A percentile compares a stretch with the other conserved stretches of the same genome.
These are phyloP conservation scores for Ditylenchus dipsaci DNA, from an alignment of 1,140 invertebrate genomes.

Conservation along the genomic window DNA sequence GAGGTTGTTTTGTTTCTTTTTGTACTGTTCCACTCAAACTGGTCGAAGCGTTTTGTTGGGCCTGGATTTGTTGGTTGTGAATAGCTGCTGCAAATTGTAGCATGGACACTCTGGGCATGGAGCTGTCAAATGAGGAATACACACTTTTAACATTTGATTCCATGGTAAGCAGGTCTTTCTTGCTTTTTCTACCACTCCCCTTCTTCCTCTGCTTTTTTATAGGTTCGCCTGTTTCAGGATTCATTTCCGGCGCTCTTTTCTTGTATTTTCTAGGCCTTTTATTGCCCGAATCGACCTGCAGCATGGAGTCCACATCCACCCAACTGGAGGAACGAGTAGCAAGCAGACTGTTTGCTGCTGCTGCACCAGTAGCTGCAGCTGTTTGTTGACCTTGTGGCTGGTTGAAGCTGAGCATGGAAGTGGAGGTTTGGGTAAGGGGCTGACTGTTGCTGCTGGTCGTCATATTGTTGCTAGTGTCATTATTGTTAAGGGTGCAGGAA, in stretches of 20 bases:
- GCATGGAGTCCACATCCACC: slow-evolving; percentile 20
- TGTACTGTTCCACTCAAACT: no score
- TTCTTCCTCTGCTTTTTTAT: slow-evolving; percentile 26
- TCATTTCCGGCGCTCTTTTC: slow-evolving; percentile 22
- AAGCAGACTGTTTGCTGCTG: no score
- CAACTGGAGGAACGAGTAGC: background rate
- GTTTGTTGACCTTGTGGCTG: no score
- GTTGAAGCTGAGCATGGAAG: background rate
- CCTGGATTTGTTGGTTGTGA: background rate
- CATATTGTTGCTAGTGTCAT: background rate
- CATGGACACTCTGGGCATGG: background rate
- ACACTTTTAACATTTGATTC: background rate
- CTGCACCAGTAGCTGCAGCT: no score
- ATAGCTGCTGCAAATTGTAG: background rate
- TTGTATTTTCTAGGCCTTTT: slow-evolving; percentile 21
- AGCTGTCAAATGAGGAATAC: background rate
- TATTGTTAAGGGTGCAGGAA: background rate
- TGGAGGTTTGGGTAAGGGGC: background rate
- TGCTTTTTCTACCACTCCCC: slow-evolving; percentile 21
- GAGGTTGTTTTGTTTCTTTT: background rate
- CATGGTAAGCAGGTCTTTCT: slow-evolving; percentile 11
- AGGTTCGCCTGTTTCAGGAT: slow-evolving; percentile 18
- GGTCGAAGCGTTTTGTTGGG: background rate
- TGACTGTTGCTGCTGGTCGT: background rate
- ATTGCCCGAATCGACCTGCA: background rate